Evolutionary conservation across 2,113 vertebrate species (phyloP), one percentile per base, ranked within the genome.

Genomic region (Microcebus lehilahytsara): DNA sequence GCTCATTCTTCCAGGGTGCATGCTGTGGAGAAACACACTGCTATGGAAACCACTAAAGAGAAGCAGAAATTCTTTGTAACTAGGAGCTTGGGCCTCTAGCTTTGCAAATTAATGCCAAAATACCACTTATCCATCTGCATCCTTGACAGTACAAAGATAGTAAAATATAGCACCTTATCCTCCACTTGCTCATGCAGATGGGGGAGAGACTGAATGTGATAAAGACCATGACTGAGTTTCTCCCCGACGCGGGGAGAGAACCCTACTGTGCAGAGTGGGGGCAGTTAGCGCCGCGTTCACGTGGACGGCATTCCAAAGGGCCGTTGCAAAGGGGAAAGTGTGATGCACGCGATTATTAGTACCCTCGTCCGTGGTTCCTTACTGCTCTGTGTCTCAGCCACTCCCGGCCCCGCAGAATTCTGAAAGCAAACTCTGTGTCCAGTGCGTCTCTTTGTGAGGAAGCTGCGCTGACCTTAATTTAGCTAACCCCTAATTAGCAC

Each of bases 31-130:
- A 60, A 91, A 12, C 16, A 19, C 64, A 87, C 27, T 94, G 67
- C 91, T 62, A 91, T 86, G 81, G 81, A 86, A 93, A 93, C 74
- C 49, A 53, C 42, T 25, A 11, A 30, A 16, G 16, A 87, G n/a
- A 60, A 34, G 42, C 40, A 51, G 51, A 60, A 37, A 58, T 51
- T 71, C 72, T 96, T 56, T 51, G 51, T 91, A 67, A 94, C 67
- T 66, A 78, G 71, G 74, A 96, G 66, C 87, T 23, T 34, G 85
- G 69, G 74, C 66, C 51, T 91, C 32, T 58, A 87, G 67, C 34
- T 96, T 94, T 69, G 77, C 49, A 94, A 80, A 69, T 83, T 27
- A 66, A 40, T 87, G 66, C 83, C 88, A 74, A 83, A 94, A 75
- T 87, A 25, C 88, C 23, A 1, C 40, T 51, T 64, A 67, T 91